Conservation (phyloP, 1,140 invertebrate species). For the Antheraea mylitta region DNA sequence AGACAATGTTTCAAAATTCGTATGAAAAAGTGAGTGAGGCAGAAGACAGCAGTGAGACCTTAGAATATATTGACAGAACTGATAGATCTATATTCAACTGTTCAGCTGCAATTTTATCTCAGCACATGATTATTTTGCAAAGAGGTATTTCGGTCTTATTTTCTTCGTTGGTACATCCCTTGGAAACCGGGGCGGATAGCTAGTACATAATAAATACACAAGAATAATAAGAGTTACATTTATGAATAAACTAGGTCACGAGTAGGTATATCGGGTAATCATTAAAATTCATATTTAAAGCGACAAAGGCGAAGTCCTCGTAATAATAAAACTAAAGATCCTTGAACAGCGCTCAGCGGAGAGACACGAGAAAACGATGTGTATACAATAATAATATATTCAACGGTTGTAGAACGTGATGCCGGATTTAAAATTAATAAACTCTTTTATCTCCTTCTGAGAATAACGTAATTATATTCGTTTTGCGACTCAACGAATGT, state of each 20-base stretch:
- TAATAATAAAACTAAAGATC: conserved; percentile 12
- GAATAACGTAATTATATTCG: conserved; percentile 4
- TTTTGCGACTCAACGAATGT: conserved; percentile 6
- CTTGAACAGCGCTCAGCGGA: conserved; percentile 3
- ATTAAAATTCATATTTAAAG: conserved; percentile 12
- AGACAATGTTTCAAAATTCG: no score
- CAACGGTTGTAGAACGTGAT: conserved; percentile 14
- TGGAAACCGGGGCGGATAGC: no score
- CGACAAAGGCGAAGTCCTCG: conserved; percentile 9
- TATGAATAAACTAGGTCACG: background rate
- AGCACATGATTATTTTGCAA: no score
- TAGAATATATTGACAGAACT: no score
- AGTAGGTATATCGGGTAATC: background rate
- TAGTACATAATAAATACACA: no score
- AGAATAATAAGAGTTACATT: background rate
- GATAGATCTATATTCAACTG: no score
- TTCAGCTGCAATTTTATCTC: no score
- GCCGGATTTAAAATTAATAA: conserved; percentile 14
- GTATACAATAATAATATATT: conserved; percentile 16
- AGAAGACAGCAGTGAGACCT: no score
- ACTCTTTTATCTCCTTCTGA: conserved; percentile 8
- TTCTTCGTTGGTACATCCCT: no score
- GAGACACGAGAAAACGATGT: background rate
- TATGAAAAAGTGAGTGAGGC: no score
- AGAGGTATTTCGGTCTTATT: no score